A percentile compares a stretch with the other conserved stretches of the same genome.
phyloP scores from a whole-genome alignment of 2,797 vertebrate species.

The Merluccius polli region DNA sequence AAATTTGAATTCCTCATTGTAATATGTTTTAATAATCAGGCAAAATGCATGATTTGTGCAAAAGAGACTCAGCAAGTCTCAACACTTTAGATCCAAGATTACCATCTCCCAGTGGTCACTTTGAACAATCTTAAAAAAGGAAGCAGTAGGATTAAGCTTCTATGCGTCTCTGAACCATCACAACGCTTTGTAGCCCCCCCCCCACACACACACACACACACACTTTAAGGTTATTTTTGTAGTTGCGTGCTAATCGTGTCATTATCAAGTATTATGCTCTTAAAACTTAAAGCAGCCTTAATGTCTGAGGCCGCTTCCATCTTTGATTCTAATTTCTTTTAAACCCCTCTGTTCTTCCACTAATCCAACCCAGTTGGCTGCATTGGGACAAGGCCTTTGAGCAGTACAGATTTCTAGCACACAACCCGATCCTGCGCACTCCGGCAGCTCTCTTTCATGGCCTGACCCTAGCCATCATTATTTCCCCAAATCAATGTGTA shows the following conservation, averaged over 20 bases:
- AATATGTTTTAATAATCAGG: neutral
- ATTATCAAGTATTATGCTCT: neutral
- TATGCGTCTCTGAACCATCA: neutral
- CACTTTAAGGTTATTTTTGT: neutral
- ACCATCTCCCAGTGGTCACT: no score
- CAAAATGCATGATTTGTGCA: neutral
- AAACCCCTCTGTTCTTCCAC: neutral
- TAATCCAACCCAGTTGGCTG: neutral
- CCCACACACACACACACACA: no score
- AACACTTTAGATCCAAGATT: neutral
- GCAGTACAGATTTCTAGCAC: neutral
- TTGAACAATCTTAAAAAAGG: neutral
- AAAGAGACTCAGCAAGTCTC: neutral
- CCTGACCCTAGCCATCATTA: neutral
- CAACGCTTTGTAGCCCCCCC: neutral
- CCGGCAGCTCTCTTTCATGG: neutral
- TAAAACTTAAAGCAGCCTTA: neutral
- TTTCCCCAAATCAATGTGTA: neutral
- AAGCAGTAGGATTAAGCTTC: neutral
- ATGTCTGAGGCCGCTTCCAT: conserved; percentile 6
- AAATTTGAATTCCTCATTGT: neutral
- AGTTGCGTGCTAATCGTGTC: neutral
- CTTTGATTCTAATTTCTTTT: neutral
- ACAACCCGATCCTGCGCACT: neutral
- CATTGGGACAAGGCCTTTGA: neutral